Conservation (phyloP, 2,113 vertebrate genomes). For the Syngnathus scovelli region DNA sequence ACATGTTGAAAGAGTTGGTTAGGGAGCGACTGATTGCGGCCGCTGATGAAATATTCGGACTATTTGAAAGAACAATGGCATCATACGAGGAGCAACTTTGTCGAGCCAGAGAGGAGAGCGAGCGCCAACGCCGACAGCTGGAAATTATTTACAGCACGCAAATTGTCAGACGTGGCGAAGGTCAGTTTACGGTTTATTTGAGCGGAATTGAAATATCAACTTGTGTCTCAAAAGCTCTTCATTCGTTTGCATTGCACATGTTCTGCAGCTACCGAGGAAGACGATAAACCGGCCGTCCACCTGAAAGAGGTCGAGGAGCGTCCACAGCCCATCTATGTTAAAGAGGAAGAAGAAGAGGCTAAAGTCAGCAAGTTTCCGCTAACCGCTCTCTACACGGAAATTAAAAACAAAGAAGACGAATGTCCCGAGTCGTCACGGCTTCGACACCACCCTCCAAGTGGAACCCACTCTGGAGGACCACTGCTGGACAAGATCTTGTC, state of each 20-base stretch:
- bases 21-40: conserved; percentile 4
- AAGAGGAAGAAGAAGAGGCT: background rate
- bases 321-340: background rate
- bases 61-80: background rate
- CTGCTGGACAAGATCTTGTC: background rate
- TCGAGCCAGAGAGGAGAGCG: background rate
- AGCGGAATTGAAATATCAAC: background rate
- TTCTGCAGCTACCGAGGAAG: background rate
- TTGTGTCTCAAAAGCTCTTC: too few relatives aligned
- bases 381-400: background rate
- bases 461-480: background rate
- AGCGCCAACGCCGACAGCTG: background rate
- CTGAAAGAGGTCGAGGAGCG: background rate
- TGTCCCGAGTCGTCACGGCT: background rate
- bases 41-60: background rate
- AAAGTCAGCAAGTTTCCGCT: background rate
- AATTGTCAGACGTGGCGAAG: background rate
- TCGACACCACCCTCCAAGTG: background rate
- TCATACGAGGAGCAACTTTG: conserved; percentile 6
- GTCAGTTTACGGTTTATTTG: background rate
- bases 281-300: background rate
- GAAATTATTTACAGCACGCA: background rate
- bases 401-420: background rate
- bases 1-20: conserved; percentile 1
- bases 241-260: background rate